These are phyloP conservation scores for Ylistrum balloti DNA, from an alignment of 1,140 invertebrate genomes.

Conservation along the genomic window DNA sequence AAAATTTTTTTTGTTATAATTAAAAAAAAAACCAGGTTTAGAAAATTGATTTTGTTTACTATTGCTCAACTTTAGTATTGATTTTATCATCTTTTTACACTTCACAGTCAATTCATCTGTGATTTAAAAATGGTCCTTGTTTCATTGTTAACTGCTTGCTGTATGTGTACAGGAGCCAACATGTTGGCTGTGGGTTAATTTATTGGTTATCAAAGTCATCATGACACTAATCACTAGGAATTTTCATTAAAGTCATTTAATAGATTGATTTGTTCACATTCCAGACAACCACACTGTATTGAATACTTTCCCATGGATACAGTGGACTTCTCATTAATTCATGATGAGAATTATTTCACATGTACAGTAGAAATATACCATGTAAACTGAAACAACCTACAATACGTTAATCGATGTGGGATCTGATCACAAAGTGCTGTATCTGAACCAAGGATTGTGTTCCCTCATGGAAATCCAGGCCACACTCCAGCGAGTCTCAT, in stretches of 20 bases:
- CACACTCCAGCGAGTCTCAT: not conserved
- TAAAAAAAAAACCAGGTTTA: not conserved
- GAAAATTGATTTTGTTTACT: not conserved
- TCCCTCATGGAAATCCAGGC: not conserved
- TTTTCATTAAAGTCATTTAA: not conserved
- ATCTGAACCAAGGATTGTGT: not conserved
- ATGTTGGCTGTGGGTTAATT: not conserved
- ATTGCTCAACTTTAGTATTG: too few species aligned
- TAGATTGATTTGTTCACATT: not conserved
- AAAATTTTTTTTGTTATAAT: not conserved
- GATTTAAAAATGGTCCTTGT: too few species aligned
- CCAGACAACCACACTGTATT: not conserved
- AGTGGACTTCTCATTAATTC: not conserved
- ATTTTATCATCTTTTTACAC: not conserved
- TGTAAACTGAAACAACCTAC: constrained; percentile 12
- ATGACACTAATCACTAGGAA: not conserved
- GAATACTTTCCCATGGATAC: constrained; percentile 37
- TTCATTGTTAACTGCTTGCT: constrained; percentile 3
- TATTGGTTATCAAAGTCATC: constrained; percentile 38
- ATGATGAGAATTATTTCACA: not conserved
- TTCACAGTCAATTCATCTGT: not conserved
- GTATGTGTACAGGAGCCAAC: not conserved
- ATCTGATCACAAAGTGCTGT: not conserved
- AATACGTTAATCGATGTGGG: not conserved
- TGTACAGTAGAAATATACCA: not conserved